Evolutionary conservation across 2,888 invertebrate species (phyloP), one percentile per base, ranked within the genome.

Genomic region (Pardosa pseudoannulata): DNA sequence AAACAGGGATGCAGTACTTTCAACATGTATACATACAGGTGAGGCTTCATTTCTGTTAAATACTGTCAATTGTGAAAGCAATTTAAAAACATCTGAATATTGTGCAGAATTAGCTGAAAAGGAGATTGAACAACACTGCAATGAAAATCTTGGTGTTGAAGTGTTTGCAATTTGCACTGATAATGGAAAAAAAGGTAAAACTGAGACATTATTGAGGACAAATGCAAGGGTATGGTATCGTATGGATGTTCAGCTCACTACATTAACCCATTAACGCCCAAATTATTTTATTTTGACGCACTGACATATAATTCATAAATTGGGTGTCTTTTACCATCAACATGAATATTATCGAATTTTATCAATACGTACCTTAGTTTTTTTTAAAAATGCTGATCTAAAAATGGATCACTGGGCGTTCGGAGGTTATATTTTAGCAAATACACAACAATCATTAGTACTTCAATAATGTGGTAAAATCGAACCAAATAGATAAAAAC

Each of bases 141-240:
- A 68, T 9, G 36, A 39, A 68, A 36, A 68, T 7, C 19, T 68
- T 32, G n/a, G 13, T 11, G 13, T 68, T 1, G 19, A 32, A 1
- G n/a, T 68, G 32, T 68, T 68, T 36, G 32, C 32, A 3, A 16
- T 68, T 1, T 68, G 68, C 23, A 68, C 68, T 36, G 68, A 68
- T 16, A 68, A 68, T 19, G 68, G 36, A 68, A 46, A 46, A 16
- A 46, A 16, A 2, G 16, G 7, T 16, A 2, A 46, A 16, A 46
- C 2, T 16, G 46, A 7, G 9, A 7, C 16, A 16, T 2, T 16
- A 7, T 2, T 46, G 5, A 16, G 16, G 16, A 6, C 1, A 11
- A 7, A 46, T 46, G 16, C 13, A 46, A 7, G 2, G 16, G 16
- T 16, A 6, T 7, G 9, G 2, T 46, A 46, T 11, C 64, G 6